These are phyloP conservation scores for Picus viridis DNA, from an alignment of 2,797 vertebrate genomes.

Conservation along the genomic window DNA sequence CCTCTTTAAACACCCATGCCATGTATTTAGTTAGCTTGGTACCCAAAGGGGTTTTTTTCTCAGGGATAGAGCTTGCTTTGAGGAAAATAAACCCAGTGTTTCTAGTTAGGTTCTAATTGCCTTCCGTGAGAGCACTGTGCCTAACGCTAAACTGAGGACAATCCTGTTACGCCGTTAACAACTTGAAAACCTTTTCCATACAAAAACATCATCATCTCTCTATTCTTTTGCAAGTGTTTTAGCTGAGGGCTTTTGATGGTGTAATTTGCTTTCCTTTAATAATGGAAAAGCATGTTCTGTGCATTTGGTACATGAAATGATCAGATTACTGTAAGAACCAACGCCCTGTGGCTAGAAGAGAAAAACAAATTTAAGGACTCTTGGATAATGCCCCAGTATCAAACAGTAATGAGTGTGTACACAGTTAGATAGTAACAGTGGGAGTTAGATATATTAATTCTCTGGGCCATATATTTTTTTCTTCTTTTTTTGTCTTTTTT, in stretches of 20 bases:
- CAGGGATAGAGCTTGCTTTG: neutral
- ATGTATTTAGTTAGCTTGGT: neutral
- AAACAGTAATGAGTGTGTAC: neutral
- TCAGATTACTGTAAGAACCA: conserved; percentile 68
- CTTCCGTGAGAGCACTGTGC: neutral
- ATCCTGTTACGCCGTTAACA: neutral
- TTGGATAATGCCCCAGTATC: neutral
- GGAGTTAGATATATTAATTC: neutral
- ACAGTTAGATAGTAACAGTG: neutral
- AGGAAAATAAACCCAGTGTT: neutral
- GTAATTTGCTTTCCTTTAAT: neutral
- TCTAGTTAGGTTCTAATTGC: neutral
- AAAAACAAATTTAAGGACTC: conserved; percentile 33
- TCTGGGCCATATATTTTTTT: neutral
- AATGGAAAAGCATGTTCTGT: neutral
- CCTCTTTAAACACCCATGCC: neutral
- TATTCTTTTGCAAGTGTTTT: neutral
- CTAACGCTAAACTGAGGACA: neutral
- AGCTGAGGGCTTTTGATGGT: neutral
- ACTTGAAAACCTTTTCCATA: neutral
- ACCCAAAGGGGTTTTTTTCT: neutral
- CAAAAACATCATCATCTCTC: neutral
- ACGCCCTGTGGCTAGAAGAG: conserved; percentile 56
- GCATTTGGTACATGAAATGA: conserved; percentile 31
- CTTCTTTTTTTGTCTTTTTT: no score